Percentiles rank a stretch among this genome's conserved stretches.
Conservation (phyloP, 2,888 invertebrate genomes). For the Melitaea athalia region DNA sequence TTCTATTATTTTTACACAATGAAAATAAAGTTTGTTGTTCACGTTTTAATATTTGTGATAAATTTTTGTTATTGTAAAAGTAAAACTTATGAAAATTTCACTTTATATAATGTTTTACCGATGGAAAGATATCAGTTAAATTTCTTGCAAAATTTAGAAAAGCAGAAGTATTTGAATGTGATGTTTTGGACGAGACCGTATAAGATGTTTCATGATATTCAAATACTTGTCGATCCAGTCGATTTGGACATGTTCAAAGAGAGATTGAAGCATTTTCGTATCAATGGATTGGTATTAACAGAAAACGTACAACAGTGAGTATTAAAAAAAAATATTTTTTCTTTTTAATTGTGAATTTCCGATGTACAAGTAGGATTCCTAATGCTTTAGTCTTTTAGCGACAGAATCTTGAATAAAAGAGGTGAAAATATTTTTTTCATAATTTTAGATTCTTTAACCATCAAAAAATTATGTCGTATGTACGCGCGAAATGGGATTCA, state of each 20-base stretch:
- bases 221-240: slow-evolving; percentile 55
- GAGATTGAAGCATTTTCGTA: slow-evolving; percentile 53
- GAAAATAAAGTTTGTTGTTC: slow-evolving; percentile 49
- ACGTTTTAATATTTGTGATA: slow-evolving; percentile 49
- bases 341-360: not conserved
- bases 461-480: slow-evolving; percentile 50
- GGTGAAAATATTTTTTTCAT: no score
- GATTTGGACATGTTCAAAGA: slow-evolving; percentile 55
- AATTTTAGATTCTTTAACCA: slow-evolving; percentile 57
- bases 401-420: no score
- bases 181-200: slow-evolving; percentile 61
- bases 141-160: slow-evolving; percentile 58
- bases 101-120: slow-evolving; percentile 51
- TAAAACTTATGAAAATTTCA: slow-evolving; percentile 53
- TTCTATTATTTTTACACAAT: slow-evolving; percentile 42
- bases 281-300: slow-evolving; percentile 46
- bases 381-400: no score
- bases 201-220: slow-evolving; percentile 55
- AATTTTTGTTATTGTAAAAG: slow-evolving; percentile 49
- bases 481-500: slow-evolving; percentile 44
- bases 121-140: slow-evolving; percentile 53
- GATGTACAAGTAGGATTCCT: not conserved
- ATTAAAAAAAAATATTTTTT: no score
- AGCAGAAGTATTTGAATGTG: slow-evolving; percentile 57
- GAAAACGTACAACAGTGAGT: slow-evolving; percentile 58